Percentiles rank a stretch among this genome's conserved stretches.
These are phyloP conservation scores for Lathronympha strigana DNA, from an alignment of 2,888 invertebrate species.

Conservation along the genomic window DNA sequence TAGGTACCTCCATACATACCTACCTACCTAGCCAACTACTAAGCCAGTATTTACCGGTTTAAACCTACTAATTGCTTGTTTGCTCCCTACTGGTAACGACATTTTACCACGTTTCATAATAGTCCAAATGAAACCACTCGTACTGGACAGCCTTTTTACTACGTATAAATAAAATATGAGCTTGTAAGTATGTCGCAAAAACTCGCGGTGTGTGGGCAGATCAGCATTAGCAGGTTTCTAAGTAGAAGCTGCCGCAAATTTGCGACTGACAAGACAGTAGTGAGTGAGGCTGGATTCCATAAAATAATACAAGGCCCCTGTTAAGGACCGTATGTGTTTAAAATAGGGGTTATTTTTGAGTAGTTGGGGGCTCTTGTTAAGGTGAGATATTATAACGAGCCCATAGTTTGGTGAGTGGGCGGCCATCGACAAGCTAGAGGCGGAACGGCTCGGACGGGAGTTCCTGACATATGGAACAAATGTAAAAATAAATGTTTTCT, in stretches of 20 bases:
- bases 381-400: constrained; percentile 12
- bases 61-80: too few species aligned
- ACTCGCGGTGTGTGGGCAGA: constrained; percentile 29
- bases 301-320: not conserved
- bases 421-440: constrained; percentile 71
- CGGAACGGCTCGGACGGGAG: constrained; percentile 54
- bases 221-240: constrained; percentile 32
- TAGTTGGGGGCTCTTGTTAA: not conserved
- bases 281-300: constrained; percentile 46
- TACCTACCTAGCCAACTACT: too few species aligned
- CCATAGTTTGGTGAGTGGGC: constrained; percentile 57
- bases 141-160: not conserved
- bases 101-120: not conserved
- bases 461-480: constrained; percentile 27
- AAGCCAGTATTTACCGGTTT: too few species aligned
- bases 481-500: constrained; percentile 24
- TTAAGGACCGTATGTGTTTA: not conserved
- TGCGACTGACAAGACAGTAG: constrained; percentile 50
- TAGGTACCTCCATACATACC: too few species aligned
- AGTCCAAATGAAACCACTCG: not conserved
- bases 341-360: not conserved
- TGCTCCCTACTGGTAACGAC: too few species aligned
- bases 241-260: constrained; percentile 42
- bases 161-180: constrained; percentile 3
- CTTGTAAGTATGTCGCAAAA: constrained; percentile 12